Evolutionary conservation across 1,140 invertebrate species (phyloP).

Genomic region (Microplitis mediator): DNA sequence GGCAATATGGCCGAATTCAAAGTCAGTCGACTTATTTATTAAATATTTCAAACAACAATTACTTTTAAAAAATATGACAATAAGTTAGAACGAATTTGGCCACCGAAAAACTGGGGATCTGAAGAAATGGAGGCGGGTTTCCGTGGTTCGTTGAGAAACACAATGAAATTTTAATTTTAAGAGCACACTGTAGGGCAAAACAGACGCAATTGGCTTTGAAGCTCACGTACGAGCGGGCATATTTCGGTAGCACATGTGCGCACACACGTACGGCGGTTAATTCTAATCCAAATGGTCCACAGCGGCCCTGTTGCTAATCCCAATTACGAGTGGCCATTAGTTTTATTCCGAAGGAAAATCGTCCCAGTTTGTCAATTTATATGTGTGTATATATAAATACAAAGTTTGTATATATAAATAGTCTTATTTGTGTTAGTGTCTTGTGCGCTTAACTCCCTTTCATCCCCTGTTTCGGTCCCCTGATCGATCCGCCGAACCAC

Average conservation of each 20-base stretch:
- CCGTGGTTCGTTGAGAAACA: no score
- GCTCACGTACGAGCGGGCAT: not conserved
- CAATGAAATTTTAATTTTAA: not conserved
- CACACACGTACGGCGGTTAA: slow-evolving; percentile 40
- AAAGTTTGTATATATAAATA: not conserved
- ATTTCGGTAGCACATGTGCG: slow-evolving; percentile 39
- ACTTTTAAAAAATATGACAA: not conserved
- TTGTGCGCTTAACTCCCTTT: not conserved
- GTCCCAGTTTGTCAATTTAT: slow-evolving; percentile 27
- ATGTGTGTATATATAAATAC: not conserved
- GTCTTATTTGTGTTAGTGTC: not conserved
- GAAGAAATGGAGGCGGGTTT: no score
- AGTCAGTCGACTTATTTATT: not conserved
- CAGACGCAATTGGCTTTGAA: slow-evolving; percentile 19
- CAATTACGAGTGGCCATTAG: slow-evolving; percentile 59
- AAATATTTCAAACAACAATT: no score
- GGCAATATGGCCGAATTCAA: slow-evolving; percentile 43
- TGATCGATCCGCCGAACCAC: slow-evolving; percentile 44
- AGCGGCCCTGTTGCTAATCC: slow-evolving; percentile 47
- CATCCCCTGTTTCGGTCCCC: not conserved
- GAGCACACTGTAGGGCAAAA: not conserved
- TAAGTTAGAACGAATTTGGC: no score
- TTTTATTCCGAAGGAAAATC: slow-evolving; percentile 55
- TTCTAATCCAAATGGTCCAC: slow-evolving; percentile 47
- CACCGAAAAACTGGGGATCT: no score